phyloP scores from a whole-genome alignment of 1,140 invertebrate genomes.

The Hypothenemus hampei region DNA sequence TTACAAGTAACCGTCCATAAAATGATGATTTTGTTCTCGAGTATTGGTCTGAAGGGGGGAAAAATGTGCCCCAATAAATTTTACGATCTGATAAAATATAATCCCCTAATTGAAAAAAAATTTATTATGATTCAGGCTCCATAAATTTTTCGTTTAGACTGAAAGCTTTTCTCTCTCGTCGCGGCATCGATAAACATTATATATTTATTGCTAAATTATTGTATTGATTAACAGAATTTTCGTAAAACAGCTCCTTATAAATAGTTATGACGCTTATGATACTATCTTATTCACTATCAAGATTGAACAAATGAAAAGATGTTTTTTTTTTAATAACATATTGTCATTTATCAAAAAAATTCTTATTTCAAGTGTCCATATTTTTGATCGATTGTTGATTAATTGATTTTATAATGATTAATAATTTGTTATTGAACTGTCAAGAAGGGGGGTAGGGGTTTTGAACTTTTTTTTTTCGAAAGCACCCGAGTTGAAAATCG shows the following conservation, averaged over 20 bases:
- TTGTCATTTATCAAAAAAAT: neutral
- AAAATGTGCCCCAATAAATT: slow-evolving; percentile 18
- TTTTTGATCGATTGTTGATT: too few species aligned
- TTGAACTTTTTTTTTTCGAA: neutral
- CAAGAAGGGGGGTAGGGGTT: too few species aligned
- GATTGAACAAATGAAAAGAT: neutral
- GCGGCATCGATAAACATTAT: too few species aligned
- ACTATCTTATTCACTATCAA: too few species aligned
- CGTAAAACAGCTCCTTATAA: too few species aligned
- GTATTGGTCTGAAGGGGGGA: neutral
- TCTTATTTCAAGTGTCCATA: neutral
- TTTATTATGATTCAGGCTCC: slow-evolving; percentile 27
- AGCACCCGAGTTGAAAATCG: neutral
- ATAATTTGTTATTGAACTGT: too few species aligned
- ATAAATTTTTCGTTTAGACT: slow-evolving; percentile 16
- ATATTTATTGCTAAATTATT: too few species aligned
- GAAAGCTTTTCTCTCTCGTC: too few species aligned
- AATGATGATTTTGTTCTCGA: slow-evolving; percentile 1
- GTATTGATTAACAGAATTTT: too few species aligned
- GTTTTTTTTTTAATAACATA: neutral
- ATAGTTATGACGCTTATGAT: too few species aligned
- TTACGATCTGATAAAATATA: slow-evolving; percentile 27
- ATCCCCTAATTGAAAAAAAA: slow-evolving; percentile 28
- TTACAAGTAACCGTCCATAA: too few species aligned
- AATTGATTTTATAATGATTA: too few species aligned